Conservation (phyloP, 2,113 vertebrate genomes). For the Crotalus tigris region DNA sequence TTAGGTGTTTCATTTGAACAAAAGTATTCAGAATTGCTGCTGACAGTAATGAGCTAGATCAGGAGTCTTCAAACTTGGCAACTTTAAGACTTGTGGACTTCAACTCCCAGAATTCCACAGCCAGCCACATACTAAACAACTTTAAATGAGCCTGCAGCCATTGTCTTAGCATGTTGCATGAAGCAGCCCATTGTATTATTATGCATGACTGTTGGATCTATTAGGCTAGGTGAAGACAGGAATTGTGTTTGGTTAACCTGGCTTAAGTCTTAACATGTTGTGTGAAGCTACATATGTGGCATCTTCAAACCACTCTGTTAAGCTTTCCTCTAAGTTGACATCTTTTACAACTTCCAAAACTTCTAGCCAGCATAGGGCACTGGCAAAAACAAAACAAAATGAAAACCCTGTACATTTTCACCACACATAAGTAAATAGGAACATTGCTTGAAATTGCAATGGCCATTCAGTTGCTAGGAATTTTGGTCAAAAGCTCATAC, state of each 20-base stretch:
- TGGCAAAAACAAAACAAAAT: neutral
- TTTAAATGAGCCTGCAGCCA: neutral
- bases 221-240: neutral
- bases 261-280: neutral
- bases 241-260: neutral
- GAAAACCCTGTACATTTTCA: neutral
- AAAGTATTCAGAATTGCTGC: neutral
- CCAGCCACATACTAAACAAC: neutral
- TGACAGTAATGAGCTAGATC: neutral
- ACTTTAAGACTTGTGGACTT: neutral
- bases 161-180: neutral
- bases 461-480: conserved; percentile 38
- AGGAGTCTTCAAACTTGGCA: neutral
- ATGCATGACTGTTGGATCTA: neutral
- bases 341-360: neutral
- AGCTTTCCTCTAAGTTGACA: neutral
- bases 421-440: conserved; percentile 6
- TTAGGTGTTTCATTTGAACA: neutral
- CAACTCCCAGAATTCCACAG: neutral
- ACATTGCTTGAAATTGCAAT: conserved; percentile 46
- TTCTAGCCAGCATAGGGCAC: neutral
- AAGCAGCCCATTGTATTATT: neutral
- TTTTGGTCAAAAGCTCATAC: conserved; percentile 25
- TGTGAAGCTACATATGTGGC: neutral
- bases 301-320: neutral